Evolutionary conservation across 1,140 invertebrate genomes (phyloP).

Genomic region (Daktulosphaira vitifoliae): DNA sequence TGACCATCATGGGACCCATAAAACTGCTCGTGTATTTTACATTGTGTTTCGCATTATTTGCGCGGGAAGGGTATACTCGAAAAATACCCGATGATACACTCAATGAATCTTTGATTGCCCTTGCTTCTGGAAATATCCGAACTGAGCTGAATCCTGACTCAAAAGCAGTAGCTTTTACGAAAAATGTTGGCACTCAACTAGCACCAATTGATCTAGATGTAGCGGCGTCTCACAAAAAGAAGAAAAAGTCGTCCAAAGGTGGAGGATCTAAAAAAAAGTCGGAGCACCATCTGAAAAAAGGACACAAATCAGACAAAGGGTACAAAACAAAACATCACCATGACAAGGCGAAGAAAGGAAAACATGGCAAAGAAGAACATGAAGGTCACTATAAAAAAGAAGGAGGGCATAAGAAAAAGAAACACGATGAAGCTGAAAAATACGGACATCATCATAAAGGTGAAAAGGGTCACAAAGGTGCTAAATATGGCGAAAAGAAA

Average conservation of each 20-base stretch:
- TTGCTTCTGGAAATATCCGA: background rate
- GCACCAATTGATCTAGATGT: conserved; percentile 3
- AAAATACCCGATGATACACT: background rate
- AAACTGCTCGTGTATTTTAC: background rate
- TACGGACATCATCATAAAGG: conserved; percentile 62
- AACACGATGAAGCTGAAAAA: conserved; percentile 60
- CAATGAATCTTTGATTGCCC: background rate
- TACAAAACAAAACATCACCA: conserved; percentile 58
- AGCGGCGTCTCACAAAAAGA: conserved; percentile 35
- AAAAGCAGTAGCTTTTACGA: background rate
- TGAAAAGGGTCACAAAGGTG: conserved; percentile 64
- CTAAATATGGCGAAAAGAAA: conserved; percentile 53
- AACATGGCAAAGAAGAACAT: conserved; percentile 61
- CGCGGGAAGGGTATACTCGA: background rate
- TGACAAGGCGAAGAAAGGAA: conserved; percentile 59
- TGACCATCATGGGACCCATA: background rate
- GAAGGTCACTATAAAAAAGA: conserved; percentile 62
- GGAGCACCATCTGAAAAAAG: conserved; percentile 54
- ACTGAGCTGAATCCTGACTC: background rate
- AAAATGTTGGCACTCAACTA: background rate
- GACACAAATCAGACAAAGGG: conserved; percentile 58
- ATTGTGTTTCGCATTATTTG: conserved; percentile 3
- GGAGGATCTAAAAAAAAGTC: conserved; percentile 55
- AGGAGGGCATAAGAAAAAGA: conserved; percentile 62
- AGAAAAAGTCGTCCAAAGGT: conserved; percentile 45